Conservation (phyloP, 2,113 vertebrate genomes). For the Struthio camelus region DNA sequence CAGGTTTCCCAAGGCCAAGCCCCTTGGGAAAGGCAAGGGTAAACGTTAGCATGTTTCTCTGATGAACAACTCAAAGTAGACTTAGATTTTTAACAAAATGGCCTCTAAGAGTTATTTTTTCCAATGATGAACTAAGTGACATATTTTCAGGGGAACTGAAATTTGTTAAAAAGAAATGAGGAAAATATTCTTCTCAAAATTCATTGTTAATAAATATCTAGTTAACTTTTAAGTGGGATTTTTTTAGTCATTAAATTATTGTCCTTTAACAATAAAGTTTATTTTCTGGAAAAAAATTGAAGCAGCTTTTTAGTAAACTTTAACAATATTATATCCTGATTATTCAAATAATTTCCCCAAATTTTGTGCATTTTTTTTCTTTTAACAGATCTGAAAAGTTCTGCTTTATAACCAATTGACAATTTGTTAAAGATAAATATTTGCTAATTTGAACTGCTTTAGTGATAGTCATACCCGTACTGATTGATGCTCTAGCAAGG, state of each 20-base stretch:
- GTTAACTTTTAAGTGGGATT: not conserved
- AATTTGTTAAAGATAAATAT: not conserved
- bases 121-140: not conserved
- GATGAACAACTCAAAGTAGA: not conserved
- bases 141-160: not conserved
- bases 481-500: not conserved
- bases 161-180: not conserved
- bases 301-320: not conserved
- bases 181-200: not conserved
- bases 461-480: not conserved
- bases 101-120: not conserved
- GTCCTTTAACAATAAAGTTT: not conserved
- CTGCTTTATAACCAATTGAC: not conserved
- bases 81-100: not conserved
- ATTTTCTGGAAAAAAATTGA: not conserved
- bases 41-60: not conserved
- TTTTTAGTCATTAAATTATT: not conserved
- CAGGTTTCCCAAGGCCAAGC: not conserved
- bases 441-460: not conserved
- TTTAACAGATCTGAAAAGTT: not conserved
- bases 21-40: too few species aligned
- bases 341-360: not conserved
- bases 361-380: not conserved
- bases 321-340: not conserved
- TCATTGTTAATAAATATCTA: not conserved